A percentile compares a stretch with the other conserved stretches of the same genome.
Conservation (phyloP, 2,888 invertebrate genomes). For the Leucoptera coffeella region DNA sequence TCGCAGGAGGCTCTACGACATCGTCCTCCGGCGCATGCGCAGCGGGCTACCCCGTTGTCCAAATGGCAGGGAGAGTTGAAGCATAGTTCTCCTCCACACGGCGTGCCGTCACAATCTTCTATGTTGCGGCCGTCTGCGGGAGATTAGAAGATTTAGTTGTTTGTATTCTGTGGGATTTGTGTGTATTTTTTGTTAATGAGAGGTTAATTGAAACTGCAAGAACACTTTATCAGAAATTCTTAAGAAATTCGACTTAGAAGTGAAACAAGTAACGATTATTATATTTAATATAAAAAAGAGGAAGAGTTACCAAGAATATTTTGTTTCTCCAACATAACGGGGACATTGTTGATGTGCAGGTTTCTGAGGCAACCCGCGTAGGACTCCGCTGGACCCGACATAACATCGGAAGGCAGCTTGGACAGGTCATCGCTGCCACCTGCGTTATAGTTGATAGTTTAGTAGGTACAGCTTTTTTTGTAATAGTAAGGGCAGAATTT, state of each 20-base stretch:
- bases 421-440: slow-evolving; percentile 69
- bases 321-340: slow-evolving; percentile 55
- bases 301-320: slow-evolving; percentile 50
- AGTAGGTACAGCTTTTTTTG: too few species aligned
- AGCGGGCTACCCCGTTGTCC: slow-evolving; percentile 57
- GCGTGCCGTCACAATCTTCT: slow-evolving; percentile 67
- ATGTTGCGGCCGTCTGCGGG: slow-evolving; percentile 62
- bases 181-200: too few species aligned
- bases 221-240: too few species aligned
- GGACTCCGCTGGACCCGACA: slow-evolving; percentile 59
- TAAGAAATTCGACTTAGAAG: too few species aligned
- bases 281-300: too few species aligned
- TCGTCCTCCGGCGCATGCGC: slow-evolving; percentile 57
- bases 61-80: slow-evolving; percentile 59
- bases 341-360: slow-evolving; percentile 58
- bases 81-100: slow-evolving; percentile 65
- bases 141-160: too few species aligned
- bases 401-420: slow-evolving; percentile 59
- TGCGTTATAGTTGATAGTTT: too few species aligned
- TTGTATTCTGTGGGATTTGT: too few species aligned
- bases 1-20: slow-evolving; percentile 56
- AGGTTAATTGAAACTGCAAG: too few species aligned
- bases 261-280: too few species aligned
- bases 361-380: slow-evolving; percentile 67
- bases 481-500: too few species aligned